A percentile compares a stretch with the other conserved stretches of the same genome.
Conservation (phyloP, 2,888 invertebrate species). For the Dorcus parallelipipedus region DNA sequence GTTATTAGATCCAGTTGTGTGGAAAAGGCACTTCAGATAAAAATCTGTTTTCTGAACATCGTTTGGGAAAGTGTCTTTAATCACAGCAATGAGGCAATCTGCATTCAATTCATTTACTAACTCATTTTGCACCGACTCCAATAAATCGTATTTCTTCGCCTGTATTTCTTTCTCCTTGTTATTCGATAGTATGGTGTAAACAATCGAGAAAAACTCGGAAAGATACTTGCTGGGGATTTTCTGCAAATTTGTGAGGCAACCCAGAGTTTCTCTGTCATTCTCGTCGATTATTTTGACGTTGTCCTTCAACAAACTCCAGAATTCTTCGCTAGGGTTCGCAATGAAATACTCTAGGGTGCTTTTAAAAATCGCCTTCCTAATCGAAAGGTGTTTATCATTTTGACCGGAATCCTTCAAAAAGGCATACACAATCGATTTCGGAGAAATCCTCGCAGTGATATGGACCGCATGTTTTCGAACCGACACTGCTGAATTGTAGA, state of each 20-base stretch:
- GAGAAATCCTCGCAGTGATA: conserved; percentile 1
- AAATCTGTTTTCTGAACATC: no score
- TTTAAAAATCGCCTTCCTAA: not conserved
- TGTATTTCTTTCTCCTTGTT: not conserved
- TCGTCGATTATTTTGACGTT: no score
- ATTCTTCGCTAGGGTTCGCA: conserved; percentile 11
- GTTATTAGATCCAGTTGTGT: no score
- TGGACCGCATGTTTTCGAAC: conserved; percentile 13
- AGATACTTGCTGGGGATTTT: not conserved
- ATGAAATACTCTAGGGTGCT: not conserved
- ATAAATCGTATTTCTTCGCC: not conserved
- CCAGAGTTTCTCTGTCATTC: no score
- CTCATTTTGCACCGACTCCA: not conserved
- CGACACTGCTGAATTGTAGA: not conserved
- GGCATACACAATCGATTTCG: not conserved
- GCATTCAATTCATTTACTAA: no score
- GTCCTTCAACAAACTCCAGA: not conserved
- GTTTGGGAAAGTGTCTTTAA: no score
- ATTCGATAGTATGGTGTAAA: not conserved
- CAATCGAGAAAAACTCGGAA: not conserved
- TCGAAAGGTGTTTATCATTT: not conserved
- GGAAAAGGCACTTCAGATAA: no score
- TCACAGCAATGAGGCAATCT: not conserved
- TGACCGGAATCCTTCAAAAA: not conserved
- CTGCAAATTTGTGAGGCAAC: no score